Conservation (phyloP, 2,888 invertebrate genomes). For the Dicyrtoma fusca region DNA sequence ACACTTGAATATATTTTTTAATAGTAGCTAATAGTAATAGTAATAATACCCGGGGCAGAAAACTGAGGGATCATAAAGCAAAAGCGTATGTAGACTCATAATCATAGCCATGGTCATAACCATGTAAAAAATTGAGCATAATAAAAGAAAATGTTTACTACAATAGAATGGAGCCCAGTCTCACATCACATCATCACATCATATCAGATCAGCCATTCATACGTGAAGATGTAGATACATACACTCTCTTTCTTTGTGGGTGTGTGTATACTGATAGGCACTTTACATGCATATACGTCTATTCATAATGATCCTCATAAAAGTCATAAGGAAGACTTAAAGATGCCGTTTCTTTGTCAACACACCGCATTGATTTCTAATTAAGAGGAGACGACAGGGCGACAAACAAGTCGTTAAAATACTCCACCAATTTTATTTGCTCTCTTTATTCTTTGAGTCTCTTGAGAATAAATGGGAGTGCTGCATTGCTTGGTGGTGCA, state of each 20-base stretch:
- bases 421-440: slow-evolving; percentile 6
- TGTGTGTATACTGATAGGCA: not conserved
- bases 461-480: too few relatives aligned
- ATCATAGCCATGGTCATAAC: too few relatives aligned
- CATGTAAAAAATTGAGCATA: not conserved
- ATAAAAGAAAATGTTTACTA: not conserved
- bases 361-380: slow-evolving; percentile 22
- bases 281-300: not conserved
- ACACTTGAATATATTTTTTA: too few relatives aligned
- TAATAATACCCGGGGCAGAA: too few relatives aligned
- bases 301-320: slow-evolving; percentile 11
- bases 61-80: too few relatives aligned
- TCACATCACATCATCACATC: too few relatives aligned
- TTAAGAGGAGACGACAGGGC: slow-evolving; percentile 20
- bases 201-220: not conserved
- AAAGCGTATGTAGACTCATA: too few relatives aligned
- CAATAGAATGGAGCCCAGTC: not conserved
- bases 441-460: not conserved
- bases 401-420: slow-evolving; percentile 24
- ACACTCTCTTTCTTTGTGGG: not conserved
- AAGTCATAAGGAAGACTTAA: slow-evolving; percentile 14
- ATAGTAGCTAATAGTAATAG: too few relatives aligned
- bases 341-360: slow-evolving; percentile 7
- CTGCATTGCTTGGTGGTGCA: not conserved
- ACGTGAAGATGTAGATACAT: not conserved